Percentiles rank a stretch among this genome's conserved stretches.
phyloP scores from a whole-genome alignment of 2,113 vertebrate genomes.

The Orientallactaga bullata region DNA sequence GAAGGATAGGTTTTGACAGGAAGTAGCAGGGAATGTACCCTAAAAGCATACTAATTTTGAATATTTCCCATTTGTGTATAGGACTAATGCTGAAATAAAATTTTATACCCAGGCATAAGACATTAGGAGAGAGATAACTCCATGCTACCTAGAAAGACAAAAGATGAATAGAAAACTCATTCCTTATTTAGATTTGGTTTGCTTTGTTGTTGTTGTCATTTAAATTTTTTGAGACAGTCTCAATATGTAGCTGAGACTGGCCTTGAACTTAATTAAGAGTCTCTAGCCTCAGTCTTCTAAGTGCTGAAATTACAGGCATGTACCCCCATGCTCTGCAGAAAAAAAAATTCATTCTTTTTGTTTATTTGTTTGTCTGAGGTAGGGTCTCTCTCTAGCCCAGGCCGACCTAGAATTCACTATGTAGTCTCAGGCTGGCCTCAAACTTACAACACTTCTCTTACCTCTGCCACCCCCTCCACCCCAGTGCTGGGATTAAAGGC shows the following conservation, averaged over 20 bases:
- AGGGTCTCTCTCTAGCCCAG: no score
- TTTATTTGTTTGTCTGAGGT: no score
- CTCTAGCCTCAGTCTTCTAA: not conserved
- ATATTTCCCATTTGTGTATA: not conserved
- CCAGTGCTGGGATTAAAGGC: no score
- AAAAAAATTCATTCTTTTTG: no score
- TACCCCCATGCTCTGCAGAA: not conserved
- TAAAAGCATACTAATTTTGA: not conserved
- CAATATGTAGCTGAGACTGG: not conserved
- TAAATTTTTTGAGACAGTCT: not conserved
- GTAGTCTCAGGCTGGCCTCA: no score
- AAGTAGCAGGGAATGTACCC: not conserved
- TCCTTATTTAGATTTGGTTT: not conserved
- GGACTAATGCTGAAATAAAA: not conserved
- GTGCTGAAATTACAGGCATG: not conserved
- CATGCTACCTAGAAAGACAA: not conserved
- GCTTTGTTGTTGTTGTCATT: no score
- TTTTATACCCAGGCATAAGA: not conserved
- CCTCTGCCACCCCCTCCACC: no score
- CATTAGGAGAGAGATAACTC: not conserved
- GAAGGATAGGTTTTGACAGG: not conserved
- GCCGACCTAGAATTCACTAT: no score
- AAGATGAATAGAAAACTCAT: not conserved
- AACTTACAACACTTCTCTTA: no score
- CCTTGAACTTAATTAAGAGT: not conserved